Evolutionary conservation across 1,140 invertebrate species (phyloP).

Genomic region (Megathymus violae): DNA sequence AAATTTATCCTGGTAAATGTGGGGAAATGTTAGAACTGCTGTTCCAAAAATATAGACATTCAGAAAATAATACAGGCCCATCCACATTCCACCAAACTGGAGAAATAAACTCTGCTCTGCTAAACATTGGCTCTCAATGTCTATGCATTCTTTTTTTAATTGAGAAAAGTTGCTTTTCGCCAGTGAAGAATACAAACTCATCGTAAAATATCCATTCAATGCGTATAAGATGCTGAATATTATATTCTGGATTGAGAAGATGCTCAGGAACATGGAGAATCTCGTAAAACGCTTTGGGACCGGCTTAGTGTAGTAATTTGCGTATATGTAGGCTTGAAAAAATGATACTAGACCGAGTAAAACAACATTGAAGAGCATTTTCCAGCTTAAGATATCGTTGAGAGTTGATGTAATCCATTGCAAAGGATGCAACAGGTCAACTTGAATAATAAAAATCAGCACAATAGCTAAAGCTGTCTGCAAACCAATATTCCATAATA

Average conservation of each 20-base stretch:
- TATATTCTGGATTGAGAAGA: conserved; percentile 86
- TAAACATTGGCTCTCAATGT: conserved; percentile 69
- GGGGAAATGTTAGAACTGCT: conserved; percentile 86
- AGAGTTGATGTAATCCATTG: conserved; percentile 68
- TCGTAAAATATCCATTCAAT: conserved; percentile 84
- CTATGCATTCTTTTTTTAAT: conserved; percentile 74
- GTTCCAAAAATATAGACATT: conserved; percentile 83
- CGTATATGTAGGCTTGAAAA: conserved; percentile 78
- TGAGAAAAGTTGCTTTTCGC: conserved; percentile 82
- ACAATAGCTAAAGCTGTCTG: conserved; percentile 67
- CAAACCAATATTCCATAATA: conserved; percentile 70
- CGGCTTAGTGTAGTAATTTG: conserved; percentile 66
- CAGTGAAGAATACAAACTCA: conserved; percentile 86
- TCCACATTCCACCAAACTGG: conserved; percentile 87
- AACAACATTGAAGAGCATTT: conserved; percentile 70
- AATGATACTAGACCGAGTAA: conserved; percentile 69
- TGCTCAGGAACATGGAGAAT: conserved; percentile 85
- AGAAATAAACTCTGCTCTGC: conserved; percentile 84
- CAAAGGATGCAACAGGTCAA: conserved; percentile 66
- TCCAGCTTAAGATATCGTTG: conserved; percentile 71
- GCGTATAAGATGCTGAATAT: conserved; percentile 84
- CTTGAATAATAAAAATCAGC: conserved; percentile 68
- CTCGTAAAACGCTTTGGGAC: conserved; percentile 84
- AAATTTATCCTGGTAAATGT: conserved; percentile 87
- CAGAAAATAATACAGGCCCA: conserved; percentile 87